Conservation (phyloP, 2,113 vertebrate species). For the human region GRCh38 chr7:38375001-38375500, state of each 20-base stretch:
- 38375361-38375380: neutral
- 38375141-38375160: neutral
- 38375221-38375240: accelerated
- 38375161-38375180: accelerated
- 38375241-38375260: neutral
- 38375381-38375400: neutral
- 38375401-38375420: neutral
- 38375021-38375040: neutral
- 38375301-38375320: neutral
- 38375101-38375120: neutral
- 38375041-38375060: neutral
- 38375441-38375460: neutral
- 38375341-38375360: neutral
- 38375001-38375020: neutral
- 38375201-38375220: accelerated
- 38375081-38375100: neutral
- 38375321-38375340: neutral
- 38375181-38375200: neutral
- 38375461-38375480: neutral
- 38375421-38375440: neutral
- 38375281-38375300: neutral
- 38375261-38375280: neutral
- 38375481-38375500: neutral
- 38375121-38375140: neutral
- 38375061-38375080: neutral